phyloP scores from a whole-genome alignment of 1,140 invertebrate genomes.

The Venustaconcha ellipsiformis region DNA sequence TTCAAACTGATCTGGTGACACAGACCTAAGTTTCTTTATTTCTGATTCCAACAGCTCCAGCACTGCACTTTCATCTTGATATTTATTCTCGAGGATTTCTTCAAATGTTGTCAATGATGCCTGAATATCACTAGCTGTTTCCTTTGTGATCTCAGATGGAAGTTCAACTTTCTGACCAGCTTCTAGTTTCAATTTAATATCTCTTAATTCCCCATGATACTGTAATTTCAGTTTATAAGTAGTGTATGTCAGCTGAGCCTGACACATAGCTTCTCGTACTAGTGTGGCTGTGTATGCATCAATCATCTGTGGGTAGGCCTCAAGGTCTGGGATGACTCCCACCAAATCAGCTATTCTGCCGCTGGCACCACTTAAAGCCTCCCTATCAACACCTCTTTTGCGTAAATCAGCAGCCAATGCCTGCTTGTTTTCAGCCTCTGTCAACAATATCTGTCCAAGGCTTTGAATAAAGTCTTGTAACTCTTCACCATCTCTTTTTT shows the following conservation, averaged over 20 bases:
- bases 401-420: constrained; percentile 38
- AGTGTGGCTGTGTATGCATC: constrained; percentile 44
- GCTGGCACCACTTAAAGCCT: constrained; percentile 1
- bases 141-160: constrained; percentile 41
- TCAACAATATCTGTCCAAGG: constrained; percentile 45
- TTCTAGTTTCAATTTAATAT: constrained; percentile 47
- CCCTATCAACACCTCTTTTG: constrained; percentile 18
- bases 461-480: constrained; percentile 28
- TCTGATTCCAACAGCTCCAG: constrained; percentile 51
- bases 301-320: constrained; percentile 35
- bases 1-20: constrained; percentile 30
- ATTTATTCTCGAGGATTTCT: constrained; percentile 59
- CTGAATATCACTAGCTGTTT: constrained; percentile 53
- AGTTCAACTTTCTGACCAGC: constrained; percentile 36
- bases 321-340: constrained; percentile 43
- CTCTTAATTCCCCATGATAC: constrained; percentile 50
- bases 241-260: constrained; percentile 57
- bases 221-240: constrained; percentile 57
- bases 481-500: constrained; percentile 24
- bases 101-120: constrained; percentile 51
- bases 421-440: constrained; percentile 54
- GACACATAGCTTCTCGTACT: constrained; percentile 55
- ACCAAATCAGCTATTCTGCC: constrained; percentile 26
- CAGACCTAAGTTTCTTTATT: constrained; percentile 45
- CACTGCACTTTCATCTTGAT: constrained; percentile 60